Percentiles rank a stretch among this genome's conserved stretches.
phyloP scores from a whole-genome alignment of 2,113 vertebrate species.

The Xiphophorus hellerii region DNA sequence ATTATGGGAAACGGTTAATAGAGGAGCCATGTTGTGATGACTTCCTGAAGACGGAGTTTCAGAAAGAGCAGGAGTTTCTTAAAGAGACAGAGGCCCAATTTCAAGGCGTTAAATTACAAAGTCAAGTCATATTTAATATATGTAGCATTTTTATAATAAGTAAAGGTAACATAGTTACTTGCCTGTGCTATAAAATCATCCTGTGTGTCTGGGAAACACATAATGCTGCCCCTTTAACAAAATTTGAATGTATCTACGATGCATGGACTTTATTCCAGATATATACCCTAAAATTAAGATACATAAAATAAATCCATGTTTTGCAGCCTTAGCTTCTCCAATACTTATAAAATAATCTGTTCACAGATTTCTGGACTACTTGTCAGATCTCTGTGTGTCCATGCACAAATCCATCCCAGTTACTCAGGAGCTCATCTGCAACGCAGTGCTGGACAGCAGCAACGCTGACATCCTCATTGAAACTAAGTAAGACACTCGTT shows the following conservation, averaged over 20 bases:
- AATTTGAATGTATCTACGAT: neutral
- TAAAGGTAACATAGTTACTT: too few relatives aligned
- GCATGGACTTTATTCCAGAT: too few relatives aligned
- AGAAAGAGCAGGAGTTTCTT: too few relatives aligned
- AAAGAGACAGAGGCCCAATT: too few relatives aligned
- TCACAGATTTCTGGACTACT: constrained; percentile 94
- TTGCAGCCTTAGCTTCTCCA: neutral
- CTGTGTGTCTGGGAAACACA: too few relatives aligned
- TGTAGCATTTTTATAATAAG: too few relatives aligned
- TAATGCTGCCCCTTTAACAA: neutral
- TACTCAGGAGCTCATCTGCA: constrained; percentile 98
- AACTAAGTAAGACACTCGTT: constrained; percentile 87
- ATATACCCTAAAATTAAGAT: neutral
- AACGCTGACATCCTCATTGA: constrained; percentile 98
- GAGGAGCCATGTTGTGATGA: too few relatives aligned
- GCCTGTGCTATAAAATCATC: too few relatives aligned
- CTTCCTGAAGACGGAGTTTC: too few relatives aligned
- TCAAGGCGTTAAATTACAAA: too few relatives aligned
- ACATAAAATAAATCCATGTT: neutral
- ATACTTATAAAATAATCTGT: neutral
- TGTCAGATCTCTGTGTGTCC: constrained; percentile 97
- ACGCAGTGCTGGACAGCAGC: constrained; percentile 90
- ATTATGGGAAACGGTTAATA: too few relatives aligned
- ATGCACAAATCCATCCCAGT: constrained; percentile 99
- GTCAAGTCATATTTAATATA: too few relatives aligned